Percentiles rank a stretch among this genome's conserved stretches.
Conservation (phyloP, 2,113 vertebrate genomes). For the Tetrax tetrax region DNA sequence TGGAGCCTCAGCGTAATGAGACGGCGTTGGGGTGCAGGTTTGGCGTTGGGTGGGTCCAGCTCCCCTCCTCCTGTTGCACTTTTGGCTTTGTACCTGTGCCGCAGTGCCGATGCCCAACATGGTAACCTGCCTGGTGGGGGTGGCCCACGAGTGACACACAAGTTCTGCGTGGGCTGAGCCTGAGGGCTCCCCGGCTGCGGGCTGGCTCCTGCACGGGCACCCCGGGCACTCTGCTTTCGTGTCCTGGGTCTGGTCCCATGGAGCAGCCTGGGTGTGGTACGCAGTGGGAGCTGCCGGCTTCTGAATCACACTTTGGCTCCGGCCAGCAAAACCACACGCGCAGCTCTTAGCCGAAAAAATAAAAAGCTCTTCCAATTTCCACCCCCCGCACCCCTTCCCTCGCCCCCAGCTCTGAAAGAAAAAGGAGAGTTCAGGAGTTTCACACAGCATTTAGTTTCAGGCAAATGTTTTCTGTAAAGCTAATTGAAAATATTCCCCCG, state of each 20-base stretch:
- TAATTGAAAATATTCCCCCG: not conserved
- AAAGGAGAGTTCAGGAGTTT: conserved; percentile 42
- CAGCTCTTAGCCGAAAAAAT: not conserved
- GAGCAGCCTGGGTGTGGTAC: not conserved
- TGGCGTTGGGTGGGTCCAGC: not conserved
- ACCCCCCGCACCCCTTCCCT: not conserved
- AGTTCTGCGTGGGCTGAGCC: not conserved
- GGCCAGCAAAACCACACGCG: not conserved
- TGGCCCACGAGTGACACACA: fast-evolving
- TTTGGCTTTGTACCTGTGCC: not conserved
- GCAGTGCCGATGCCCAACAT: fast-evolving
- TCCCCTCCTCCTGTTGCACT: not conserved
- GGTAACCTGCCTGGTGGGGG: fast-evolving
- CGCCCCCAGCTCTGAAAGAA: not conserved
- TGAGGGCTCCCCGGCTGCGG: not conserved
- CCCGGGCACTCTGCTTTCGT: fast-evolving
- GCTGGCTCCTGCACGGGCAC: not conserved
- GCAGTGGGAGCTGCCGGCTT: not conserved
- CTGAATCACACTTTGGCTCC: not conserved
- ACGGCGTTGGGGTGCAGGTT: fast-evolving
- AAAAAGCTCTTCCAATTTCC: not conserved
- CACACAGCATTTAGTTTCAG: conserved; percentile 59
- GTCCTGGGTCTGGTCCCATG: fast-evolving
- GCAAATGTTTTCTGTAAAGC: conserved; percentile 43
- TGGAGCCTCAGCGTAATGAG: not conserved